Base-by-base conservation (phyloP, 1,140 invertebrate genomes). In the Caenorhabditis tropicalis region DNA sequence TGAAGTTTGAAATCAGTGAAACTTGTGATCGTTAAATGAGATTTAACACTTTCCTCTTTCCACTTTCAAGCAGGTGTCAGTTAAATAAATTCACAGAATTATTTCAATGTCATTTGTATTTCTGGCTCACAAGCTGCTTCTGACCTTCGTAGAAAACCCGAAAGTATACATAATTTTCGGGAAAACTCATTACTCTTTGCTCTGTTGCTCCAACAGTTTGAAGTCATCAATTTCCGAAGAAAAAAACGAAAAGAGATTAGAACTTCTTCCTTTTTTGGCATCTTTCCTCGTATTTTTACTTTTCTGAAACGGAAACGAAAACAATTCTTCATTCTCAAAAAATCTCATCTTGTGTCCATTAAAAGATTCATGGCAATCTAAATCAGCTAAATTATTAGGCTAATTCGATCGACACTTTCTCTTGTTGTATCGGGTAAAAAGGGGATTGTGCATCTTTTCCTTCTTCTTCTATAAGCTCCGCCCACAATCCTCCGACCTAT, bases 261-360 rank as follows among this genome's bases (percentile, higher is more conserved):
- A 74, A 74, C 65, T n/a, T 74, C 65, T 74, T 31, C 15, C n/a
- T 65, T 74, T 74, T 74, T 74, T 74, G 65, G 65, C 65, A 74
- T 43, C 65, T 74, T 74, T 74, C 33, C 65, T 74, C 29, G 15
- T 39, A 27, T 36, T 65, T 65, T 36, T 16, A 36, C 15, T 27
- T 19, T 65, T n/a, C 15, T 36, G n/a, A 43, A 74, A 27, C 36
- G 4, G 24, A 1, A 24, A 56, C 24, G 21, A 24, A 12, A 27
- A n/a, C n/a, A n/a, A n/a, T n/a, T n/a, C n/a, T n/a, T n/a, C n/a
- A n/a, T n/a, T n/a, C n/a, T n/a, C n/a, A n/a, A n/a, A n/a, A n/a
- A n/a, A n/a, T 6, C 39, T 43, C 10, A 6, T 56, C 24, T 56
- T 27, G 6, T 56, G 15, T 56, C 24, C 24, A 21, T 56, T 56